These are phyloP conservation scores for Halictus quadricinctus DNA, from an alignment of 2,888 invertebrate genomes.

Conservation along the genomic window DNA sequence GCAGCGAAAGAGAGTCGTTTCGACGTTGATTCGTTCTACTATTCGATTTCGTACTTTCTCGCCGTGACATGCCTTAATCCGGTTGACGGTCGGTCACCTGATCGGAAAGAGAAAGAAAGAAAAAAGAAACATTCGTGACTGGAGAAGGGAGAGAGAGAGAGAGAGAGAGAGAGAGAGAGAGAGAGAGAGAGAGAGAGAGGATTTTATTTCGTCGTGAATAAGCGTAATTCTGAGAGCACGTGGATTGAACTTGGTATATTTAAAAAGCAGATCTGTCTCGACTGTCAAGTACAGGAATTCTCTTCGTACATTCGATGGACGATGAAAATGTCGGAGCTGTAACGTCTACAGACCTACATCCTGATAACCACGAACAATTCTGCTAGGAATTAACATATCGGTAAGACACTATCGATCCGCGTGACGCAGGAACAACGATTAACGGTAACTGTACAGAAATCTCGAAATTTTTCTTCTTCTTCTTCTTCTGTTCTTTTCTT, in stretches of 20 bases:
- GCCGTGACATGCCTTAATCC: not conserved
- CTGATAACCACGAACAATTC: not conserved
- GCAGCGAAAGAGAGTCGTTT: not conserved
- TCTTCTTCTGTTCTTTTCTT: not conserved
- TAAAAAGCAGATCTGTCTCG: conserved; percentile 9
- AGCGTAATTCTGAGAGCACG: not conserved
- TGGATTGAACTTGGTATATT: conserved; percentile 37
- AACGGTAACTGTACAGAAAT: not conserved
- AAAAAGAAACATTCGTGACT: not conserved
- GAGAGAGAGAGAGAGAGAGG: not conserved
- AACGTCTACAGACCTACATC: not conserved
- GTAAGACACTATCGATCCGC: not conserved
- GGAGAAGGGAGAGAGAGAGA: not conserved
- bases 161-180: not conserved
- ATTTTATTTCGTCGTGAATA: not conserved
- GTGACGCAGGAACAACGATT: not conserved
- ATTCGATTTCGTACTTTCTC: not conserved
- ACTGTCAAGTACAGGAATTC: conserved; percentile 17
- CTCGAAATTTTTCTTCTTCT: not conserved
- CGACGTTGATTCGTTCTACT: not conserved
- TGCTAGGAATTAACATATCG: not conserved
- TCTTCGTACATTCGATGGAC: not conserved
- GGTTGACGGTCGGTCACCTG: not conserved
- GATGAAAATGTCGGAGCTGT: not conserved
- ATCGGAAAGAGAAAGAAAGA: not conserved